Base-by-base conservation (phyloP, 2,113 vertebrate genomes). In the Tamias sibiricus region DNA sequence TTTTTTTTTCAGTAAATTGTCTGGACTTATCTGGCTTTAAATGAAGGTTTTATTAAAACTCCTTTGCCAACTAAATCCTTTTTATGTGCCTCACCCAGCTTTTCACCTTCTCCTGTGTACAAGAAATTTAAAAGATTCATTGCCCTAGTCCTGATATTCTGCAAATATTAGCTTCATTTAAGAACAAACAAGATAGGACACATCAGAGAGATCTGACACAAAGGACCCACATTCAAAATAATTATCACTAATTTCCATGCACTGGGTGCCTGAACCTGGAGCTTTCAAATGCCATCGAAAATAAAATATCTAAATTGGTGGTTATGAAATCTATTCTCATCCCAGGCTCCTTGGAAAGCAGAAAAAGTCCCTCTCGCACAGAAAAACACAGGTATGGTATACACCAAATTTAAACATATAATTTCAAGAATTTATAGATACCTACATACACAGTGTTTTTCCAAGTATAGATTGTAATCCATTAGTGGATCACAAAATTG, bases 121-220 rank as follows among this genome's bases (percentile, higher is more conserved):
- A 69, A 88, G 35, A 97, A 82, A 97, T 77, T 89, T 93, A 96
- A 91, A 64, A 82, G 49, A 71, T 91, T 89, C 85, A 87, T 71
- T 68, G 72, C 37, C 59, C 20, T 54, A 47, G 86, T 74, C 72
- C 84, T 49, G 44, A 92, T 59, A 87, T 37, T 80, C 82, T 93
- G 62, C 75, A 94, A 93, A 96, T 93, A 96, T 89, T 85, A 95
- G 75, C 87, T 86, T 96, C 95, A 95, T 87, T 97, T 89, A 88
- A 84, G 57, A 91, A 93, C 71, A 81, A 88, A 86, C 42, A 85
- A 66, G 20, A 52, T 22, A 87, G 81, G 37, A 71, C 71, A 49
- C 12, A 52, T 75, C 82, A 82, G 75, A 72, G 75, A 72, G 47
- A 90, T 49, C 87, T 79, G 64, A 88, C 28, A 81, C 62, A 86